phyloP scores from a whole-genome alignment of 2,888 invertebrate genomes.

The Sesia bembeciformis region DNA sequence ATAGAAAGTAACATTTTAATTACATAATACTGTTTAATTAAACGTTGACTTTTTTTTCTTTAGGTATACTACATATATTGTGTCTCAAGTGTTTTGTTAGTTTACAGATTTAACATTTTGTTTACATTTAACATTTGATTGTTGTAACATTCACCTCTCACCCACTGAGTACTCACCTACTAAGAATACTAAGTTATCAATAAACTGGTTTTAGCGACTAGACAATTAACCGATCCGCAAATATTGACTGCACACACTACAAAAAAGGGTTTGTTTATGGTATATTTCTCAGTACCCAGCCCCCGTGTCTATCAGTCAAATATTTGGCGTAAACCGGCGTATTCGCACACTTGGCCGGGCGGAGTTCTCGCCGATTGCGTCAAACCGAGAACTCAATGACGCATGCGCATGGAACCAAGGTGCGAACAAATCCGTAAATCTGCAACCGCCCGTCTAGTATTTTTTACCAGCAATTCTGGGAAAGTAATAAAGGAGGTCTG shows the following conservation, averaged over 20 bases:
- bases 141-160: no score
- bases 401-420: slow-evolving; percentile 20
- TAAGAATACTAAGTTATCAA: no score
- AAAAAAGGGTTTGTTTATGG: slow-evolving; percentile 21
- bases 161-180: no score
- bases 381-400: slow-evolving; percentile 24
- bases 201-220: neutral
- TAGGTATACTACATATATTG: no score
- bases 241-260: slow-evolving; percentile 1
- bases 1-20: no score
- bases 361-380: slow-evolving; percentile 19
- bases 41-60: no score
- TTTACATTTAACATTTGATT: no score
- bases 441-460: slow-evolving; percentile 10
- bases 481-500: slow-evolving; percentile 11
- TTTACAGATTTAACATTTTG: no score
- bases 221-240: neutral
- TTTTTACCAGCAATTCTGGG: slow-evolving; percentile 16
- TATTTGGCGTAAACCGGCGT: slow-evolving; percentile 4
- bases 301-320: slow-evolving; percentile 7
- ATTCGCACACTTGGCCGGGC: slow-evolving; percentile 10
- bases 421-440: slow-evolving; percentile 15
- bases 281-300: slow-evolving; percentile 9
- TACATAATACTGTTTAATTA: no score
- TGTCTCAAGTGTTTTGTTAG: no score